Evolutionary conservation across 2,797 vertebrate species (phyloP), one percentile per base, ranked within the genome.

Genomic region (Pyrocephalus nanus): DNA sequence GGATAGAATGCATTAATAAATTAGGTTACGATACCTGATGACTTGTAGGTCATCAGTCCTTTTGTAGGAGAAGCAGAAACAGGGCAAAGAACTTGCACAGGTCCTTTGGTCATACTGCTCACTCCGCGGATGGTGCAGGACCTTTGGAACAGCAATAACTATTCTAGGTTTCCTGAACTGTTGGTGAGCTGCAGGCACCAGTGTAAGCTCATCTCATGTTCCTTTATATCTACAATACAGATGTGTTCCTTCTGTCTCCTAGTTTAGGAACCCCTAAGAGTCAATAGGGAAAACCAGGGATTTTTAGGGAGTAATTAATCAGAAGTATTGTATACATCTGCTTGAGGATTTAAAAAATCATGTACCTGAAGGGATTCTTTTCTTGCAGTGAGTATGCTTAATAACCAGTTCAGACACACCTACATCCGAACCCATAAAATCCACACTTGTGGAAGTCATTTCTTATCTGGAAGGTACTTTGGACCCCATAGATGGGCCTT

Each of bases 21-120:
- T 80, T 71, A 77, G 19, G 7, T 38, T 21, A 13, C 48, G 26
- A 14, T 38, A 67, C 16, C 19, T 73, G 22, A 32, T 48, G 34
- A n/a, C 25, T 76, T 91, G 22, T 34, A 85, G 73, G 15, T 55
- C 27, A 32, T 55, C 25, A 29, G 3, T 69, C 7, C 34, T 38
- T 83, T 84, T 32, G 9, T 60, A 79, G 55, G 18, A 92, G 48
- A 75, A 88, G 62, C 21, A 88, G 57, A 48, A 84, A 20, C 4
- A 57, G 20, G 32, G 32, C 42, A 69, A 79, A 40, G 64, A 69
- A 36, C 21, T 62, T 65, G 8, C 36, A 50, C 9, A 58, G 6
- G 1, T 75, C 57, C 27, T 50, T 2, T 0, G 0, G 15, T 65
- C 34, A 16, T n/a, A 16, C 4, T 54, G 11, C 53, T 67, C 54